Evolutionary conservation across 2,797 vertebrate genomes (phyloP), one percentile per base, ranked within the genome.

Genomic region (Channa striata): DNA sequence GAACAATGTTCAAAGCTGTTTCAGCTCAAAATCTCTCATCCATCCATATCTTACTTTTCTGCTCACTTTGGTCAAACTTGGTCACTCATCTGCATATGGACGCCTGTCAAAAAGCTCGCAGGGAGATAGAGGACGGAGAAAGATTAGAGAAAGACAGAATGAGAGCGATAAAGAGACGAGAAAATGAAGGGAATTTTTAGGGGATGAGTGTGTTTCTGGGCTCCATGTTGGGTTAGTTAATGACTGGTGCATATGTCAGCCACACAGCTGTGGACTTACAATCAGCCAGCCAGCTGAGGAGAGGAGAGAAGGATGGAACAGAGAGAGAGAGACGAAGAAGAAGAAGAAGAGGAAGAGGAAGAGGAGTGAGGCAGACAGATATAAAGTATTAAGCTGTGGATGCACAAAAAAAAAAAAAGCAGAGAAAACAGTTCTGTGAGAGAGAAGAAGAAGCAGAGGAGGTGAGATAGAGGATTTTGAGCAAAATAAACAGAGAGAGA

Each of bases 241-340:
- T 88, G 92, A 88, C 84, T 79, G 89, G 87, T 89, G 75, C 81
- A 90, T 75, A 77, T 91, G 92, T 93, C 79, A 75, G 84, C 78
- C 84, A 81, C 74, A 74, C 93, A 93, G 89, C 85, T 71, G 88
- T 47, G 52, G 82, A 83, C 82, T 44, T 76, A 83, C 85, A 89
- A 90, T 86, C 82, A 87, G 84, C 81, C 80, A 82, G 76, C 87
- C 87, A 89, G 92, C 84, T 88, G 91, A 93, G 82, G 84, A 86
- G 63, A 36, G 62, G 67, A 79, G 76, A 11, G 43, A 69, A 21
- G 72, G 81, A 72, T 59, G 74, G 56, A 71, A 54, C 12, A 10
- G 37, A 54, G 57, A 61, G 53, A 56, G 68, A 46, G 6, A n/a
- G n/a, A n/a, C n/a, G n/a, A n/a, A n/a, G n/a, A n/a, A n/a, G n/a